Evolutionary conservation across 2,888 invertebrate genomes (phyloP), one percentile per base, ranked within the genome.

Genomic region (Saturnia pavonia): DNA sequence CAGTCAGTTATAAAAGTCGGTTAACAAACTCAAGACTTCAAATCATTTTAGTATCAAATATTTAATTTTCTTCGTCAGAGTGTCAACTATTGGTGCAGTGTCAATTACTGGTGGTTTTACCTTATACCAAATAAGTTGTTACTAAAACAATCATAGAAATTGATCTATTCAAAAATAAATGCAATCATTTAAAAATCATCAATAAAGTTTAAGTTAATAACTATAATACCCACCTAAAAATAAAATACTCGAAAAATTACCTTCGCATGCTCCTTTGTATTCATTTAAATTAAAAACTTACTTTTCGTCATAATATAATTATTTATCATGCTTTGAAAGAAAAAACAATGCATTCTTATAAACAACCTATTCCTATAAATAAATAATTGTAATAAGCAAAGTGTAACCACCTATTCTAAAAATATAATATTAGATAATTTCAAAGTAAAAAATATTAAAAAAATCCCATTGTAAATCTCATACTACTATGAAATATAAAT

Each of bases 381-480:
- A 16, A 48, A 48, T 48, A 16, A 48, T 48, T 48, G 19, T 48
- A 19, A 19, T 48, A 6, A 3, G 19, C 19, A 48, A 48, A 8
- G n/a, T 19, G 19, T 48, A 16, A 48, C n/a, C 48, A 19, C 19
- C 19, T 48, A 48, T 48, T 19, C 34, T 34, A 34, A 34, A 34
- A 4, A 34, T 34, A 34, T 4, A 34, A 34, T 48, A 48, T 48
- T 48, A 19, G 7, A 1, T 48, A 1, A 0, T 16, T 57, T 25
- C 25, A 57, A 57, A 57, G 12, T 8, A 22, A 57, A 57, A 57
- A 25, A 22, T 54, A 11, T 22, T 12, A 27, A 57, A 57, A 14
- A 57, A 27, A 42, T 9, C n/a, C n/a, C 63, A 66, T 34, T 11
- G 68, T 68, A 68, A 60, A 67, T 57, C 57, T 57, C 25, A 1